A percentile compares a stretch with the other conserved stretches of the same genome.
These are phyloP conservation scores for Lagenorhynchus albirostris DNA, from an alignment of 2,113 vertebrate genomes.

Conservation along the genomic window DNA sequence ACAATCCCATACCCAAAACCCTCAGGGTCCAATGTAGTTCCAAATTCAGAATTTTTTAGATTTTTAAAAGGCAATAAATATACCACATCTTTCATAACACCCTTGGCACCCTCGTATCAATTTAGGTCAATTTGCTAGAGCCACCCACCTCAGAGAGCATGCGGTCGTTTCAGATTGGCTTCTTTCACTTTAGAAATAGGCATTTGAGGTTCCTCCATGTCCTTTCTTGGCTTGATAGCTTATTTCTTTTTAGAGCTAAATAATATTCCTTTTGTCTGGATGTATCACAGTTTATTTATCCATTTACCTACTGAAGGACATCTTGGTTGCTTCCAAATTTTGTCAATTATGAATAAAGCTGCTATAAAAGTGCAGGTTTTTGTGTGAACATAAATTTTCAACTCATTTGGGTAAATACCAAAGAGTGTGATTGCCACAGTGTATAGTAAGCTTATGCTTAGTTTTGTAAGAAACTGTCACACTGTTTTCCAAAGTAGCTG, in stretches of 20 bases:
- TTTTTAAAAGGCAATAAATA: background rate
- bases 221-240: background rate
- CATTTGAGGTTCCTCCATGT: background rate
- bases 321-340: background rate
- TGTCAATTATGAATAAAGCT: background rate
- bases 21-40: rapidly evolving
- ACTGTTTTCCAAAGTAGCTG: background rate
- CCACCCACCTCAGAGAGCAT: too few relatives aligned
- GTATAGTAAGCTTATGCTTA: background rate
- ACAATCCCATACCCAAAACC: background rate
- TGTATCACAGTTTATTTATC: background rate
- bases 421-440: background rate
- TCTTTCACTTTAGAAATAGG: background rate
- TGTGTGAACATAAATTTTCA: background rate
- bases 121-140: background rate
- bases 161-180: background rate
- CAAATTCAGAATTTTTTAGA: background rate
- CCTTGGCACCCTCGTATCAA: rapidly evolving
- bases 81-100: background rate
- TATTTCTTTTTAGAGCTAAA: background rate
- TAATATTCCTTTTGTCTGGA: background rate
- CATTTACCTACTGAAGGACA: background rate
- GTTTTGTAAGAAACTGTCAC: background rate
- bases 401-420: background rate
- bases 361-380: too few relatives aligned